Evolutionary conservation across 2,113 vertebrate species (phyloP).

Genomic region (Oncorhynchus tshawytscha): DNA sequence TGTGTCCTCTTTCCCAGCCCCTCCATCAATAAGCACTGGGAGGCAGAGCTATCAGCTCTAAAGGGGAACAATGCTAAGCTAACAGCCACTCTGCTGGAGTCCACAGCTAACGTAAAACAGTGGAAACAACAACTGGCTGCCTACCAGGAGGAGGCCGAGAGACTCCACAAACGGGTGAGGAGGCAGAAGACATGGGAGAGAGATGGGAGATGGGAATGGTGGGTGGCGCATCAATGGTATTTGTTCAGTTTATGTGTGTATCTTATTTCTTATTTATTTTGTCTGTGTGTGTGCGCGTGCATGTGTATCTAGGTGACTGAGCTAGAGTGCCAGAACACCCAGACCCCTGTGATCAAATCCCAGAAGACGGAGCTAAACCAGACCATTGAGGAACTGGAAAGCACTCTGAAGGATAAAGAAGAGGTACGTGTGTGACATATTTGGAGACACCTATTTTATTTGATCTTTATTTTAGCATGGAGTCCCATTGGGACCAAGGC

Average conservation of each 20-base stretch:
- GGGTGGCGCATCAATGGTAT: background rate
- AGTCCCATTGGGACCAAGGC: too few species aligned
- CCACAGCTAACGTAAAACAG: slow-evolving; percentile 98
- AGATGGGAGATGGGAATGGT: background rate
- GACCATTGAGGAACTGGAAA: slow-evolving; percentile 95
- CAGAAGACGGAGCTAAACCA: slow-evolving; percentile 97
- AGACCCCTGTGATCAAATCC: slow-evolving; percentile 93
- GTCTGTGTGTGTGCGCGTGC: background rate
- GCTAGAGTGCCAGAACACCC: slow-evolving; percentile 94
- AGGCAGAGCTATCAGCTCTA: slow-evolving; percentile 93
- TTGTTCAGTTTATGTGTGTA: background rate
- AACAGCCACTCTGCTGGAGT: slow-evolving; percentile 94
- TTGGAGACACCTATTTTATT: too few species aligned
- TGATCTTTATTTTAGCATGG: too few species aligned
- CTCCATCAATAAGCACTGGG: slow-evolving; percentile 93
- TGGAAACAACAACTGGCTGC: slow-evolving; percentile 98
- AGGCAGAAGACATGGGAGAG: background rate
- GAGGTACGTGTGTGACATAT: slow-evolving; percentile 68
- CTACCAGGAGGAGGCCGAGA: slow-evolving; percentile 96
- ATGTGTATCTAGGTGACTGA: slow-evolving; percentile 86
- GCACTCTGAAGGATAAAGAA: slow-evolving; percentile 88
- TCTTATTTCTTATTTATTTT: background rate
- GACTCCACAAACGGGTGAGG: slow-evolving; percentile 93
- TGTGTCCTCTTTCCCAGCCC: slow-evolving; percentile 55
- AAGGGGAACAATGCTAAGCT: slow-evolving; percentile 98